These are phyloP conservation scores for Sphinx pinastri DNA, from an alignment of 2,888 invertebrate genomes.

Conservation along the genomic window DNA sequence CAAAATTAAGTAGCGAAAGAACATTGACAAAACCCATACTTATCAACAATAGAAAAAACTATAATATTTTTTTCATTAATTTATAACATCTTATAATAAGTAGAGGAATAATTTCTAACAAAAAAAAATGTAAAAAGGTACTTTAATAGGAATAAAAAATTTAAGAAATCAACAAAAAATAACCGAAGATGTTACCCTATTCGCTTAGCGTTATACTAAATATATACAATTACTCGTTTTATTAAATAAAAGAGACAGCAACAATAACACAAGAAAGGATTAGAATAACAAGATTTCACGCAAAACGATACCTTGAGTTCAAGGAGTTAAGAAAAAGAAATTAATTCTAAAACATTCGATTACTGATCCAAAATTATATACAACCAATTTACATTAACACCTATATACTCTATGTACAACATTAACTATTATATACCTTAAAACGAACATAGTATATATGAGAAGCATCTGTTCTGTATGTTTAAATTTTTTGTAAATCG, in stretches of 20 bases:
- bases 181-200: constrained; percentile 59
- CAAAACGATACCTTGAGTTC: constrained; percentile 9
- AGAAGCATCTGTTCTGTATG: neutral
- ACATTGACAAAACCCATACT: constrained; percentile 65
- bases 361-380: constrained; percentile 70
- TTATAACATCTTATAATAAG: constrained; percentile 55
- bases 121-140: constrained; percentile 69
- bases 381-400: constrained; percentile 77
- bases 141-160: constrained; percentile 78
- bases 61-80: constrained; percentile 24
- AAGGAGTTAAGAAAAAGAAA: constrained; percentile 44
- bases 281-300: constrained; percentile 12
- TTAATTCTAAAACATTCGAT: constrained; percentile 50
- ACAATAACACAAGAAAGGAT: constrained; percentile 26
- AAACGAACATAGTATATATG: constrained; percentile 21
- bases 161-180: constrained; percentile 74
- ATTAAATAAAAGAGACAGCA: constrained; percentile 44
- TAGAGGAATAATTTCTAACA: constrained; percentile 67
- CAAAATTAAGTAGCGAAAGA: constrained; percentile 64
- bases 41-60: constrained; percentile 30
- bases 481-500: neutral
- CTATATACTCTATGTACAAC: constrained; percentile 29
- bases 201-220: constrained; percentile 67
- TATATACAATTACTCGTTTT: constrained; percentile 55
- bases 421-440: constrained; percentile 25